Percentiles rank a stretch among this genome's conserved stretches.
Evolutionary conservation across 2,113 vertebrate species (phyloP).

Genomic region (Syngnathus floridae): DNA sequence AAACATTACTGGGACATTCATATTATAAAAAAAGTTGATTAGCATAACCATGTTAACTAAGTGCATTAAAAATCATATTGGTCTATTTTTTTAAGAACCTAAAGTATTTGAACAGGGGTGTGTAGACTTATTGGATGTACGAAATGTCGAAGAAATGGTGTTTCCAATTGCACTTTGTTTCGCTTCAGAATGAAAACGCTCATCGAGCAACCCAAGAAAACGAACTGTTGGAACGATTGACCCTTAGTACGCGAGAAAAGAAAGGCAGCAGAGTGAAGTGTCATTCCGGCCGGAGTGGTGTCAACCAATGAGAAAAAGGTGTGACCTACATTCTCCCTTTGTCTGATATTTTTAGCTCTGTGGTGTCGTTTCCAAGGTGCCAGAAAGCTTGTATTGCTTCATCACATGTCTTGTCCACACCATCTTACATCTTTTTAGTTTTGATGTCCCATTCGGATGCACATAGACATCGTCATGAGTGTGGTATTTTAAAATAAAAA

Average conservation of each 20-base stretch:
- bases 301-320: background rate
- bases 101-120: background rate
- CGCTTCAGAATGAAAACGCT: background rate
- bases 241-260: background rate
- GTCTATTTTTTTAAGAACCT: no score
- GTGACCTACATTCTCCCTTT: constrained; percentile 10
- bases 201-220: background rate
- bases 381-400: background rate
- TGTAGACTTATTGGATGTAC: background rate
- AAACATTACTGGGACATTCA: background rate
- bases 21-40: background rate
- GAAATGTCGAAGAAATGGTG: background rate
- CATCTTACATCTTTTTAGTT: background rate
- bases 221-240: background rate
- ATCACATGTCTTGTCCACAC: background rate
- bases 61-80: background rate
- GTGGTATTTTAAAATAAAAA: background rate
- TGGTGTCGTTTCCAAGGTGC: constrained; percentile 4
- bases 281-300: background rate
- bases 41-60: background rate
- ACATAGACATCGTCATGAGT: background rate
- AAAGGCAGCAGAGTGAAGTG: background rate
- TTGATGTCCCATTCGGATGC: background rate
- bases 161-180: background rate
- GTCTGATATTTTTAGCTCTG: constrained; percentile 6